Conservation (phyloP, 2,113 vertebrate genomes). For the Engraulis encrasicolus region DNA sequence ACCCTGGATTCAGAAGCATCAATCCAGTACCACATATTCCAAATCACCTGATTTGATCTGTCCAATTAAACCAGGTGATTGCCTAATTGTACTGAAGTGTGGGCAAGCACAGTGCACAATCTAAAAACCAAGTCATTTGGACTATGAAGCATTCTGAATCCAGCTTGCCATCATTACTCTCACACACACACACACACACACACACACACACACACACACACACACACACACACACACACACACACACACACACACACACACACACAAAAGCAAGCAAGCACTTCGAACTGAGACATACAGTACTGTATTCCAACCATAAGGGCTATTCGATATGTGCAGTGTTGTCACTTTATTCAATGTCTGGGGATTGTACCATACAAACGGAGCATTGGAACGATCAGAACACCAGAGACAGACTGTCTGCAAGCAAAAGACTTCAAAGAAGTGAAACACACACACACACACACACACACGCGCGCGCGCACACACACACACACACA, state of each 20-base stretch:
- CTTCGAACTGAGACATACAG: background rate
- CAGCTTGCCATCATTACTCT: background rate
- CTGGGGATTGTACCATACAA: conserved; percentile 30
- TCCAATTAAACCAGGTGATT: too few species aligned
- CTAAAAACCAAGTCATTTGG: too few species aligned
- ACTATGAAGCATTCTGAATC: too few species aligned
- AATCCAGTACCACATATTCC: too few species aligned
- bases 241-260: background rate
- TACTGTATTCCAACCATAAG: conserved; percentile 11
- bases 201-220: background rate
- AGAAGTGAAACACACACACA: background rate
- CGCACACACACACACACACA: background rate
- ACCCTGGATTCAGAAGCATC: too few species aligned
- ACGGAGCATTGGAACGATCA: background rate
- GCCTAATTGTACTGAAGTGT: too few species aligned
- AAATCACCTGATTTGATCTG: too few species aligned
- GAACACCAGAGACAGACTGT: background rate
- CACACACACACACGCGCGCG: background rate
- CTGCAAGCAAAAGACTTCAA: background rate
- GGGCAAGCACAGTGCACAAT: too few species aligned
- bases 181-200: background rate
- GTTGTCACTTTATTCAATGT: conserved; percentile 34
- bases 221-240: background rate
- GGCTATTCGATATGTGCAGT: conserved; percentile 27
- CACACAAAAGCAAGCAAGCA: background rate